phyloP scores from a whole-genome alignment of 2,797 vertebrate species.

The Sphaeramia orbicularis region DNA sequence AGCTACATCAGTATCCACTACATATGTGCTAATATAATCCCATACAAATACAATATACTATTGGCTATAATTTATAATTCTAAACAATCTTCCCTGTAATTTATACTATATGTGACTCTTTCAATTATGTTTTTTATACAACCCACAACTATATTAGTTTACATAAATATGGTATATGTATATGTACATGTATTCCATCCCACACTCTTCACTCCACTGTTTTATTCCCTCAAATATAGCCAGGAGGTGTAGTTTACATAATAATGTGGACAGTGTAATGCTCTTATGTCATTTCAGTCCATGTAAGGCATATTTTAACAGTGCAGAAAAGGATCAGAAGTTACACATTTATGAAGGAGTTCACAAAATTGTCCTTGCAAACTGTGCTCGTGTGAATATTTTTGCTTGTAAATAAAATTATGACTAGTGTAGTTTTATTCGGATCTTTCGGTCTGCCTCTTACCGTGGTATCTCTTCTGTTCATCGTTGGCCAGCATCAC shows the following conservation, averaged over 20 bases:
- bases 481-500: slow-evolving; percentile 88
- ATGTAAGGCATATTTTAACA: slow-evolving; percentile 18
- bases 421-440: not conserved
- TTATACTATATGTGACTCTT: too few species aligned
- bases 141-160: too few species aligned
- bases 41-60: too few species aligned
- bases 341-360: not conserved
- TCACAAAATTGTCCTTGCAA: not conserved
- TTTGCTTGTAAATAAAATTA: not conserved
- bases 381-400: not conserved
- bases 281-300: slow-evolving; percentile 21
- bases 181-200: too few species aligned
- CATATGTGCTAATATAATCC: too few species aligned
- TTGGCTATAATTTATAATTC: too few species aligned
- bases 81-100: too few species aligned
- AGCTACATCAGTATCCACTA: too few species aligned
- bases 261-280: slow-evolving; percentile 29
- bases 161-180: too few species aligned
- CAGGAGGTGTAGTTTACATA: not conserved
- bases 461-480: slow-evolving; percentile 88
- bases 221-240: slow-evolving; percentile 6
- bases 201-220: not conserved
- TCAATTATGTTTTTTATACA: too few species aligned
- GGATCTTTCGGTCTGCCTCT: not conserved
- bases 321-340: not conserved